Evolutionary conservation across 2,113 vertebrate species (phyloP).

Genomic region (Indicator indicator): DNA sequence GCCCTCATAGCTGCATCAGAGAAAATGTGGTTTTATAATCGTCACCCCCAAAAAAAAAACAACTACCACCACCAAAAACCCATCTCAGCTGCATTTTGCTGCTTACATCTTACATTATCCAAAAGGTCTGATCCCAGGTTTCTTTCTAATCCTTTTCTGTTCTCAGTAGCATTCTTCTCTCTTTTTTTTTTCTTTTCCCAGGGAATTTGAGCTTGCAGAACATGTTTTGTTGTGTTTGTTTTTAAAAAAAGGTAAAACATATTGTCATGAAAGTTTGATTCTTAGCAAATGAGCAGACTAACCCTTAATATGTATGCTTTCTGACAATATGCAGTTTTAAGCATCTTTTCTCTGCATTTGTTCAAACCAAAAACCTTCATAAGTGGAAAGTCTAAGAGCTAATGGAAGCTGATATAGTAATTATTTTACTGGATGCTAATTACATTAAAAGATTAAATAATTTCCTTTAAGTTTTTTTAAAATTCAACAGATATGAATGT

Average conservation of each 20-base stretch:
- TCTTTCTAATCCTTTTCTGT: background rate
- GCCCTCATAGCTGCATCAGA: background rate
- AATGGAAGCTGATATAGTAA: background rate
- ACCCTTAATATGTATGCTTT: background rate
- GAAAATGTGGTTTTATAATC: background rate
- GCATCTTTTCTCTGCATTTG: background rate
- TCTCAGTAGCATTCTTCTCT: background rate
- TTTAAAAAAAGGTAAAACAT: background rate
- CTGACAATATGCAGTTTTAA: background rate
- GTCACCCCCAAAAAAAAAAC: fast-evolving
- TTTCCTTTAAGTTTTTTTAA: conserved; percentile 6
- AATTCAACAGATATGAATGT: background rate
- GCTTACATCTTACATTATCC: background rate
- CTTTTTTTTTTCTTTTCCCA: background rate
- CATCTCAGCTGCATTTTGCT: background rate
- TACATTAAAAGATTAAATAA: conserved; percentile 45
- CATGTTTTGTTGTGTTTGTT: background rate
- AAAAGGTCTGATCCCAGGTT: background rate
- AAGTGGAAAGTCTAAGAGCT: conserved; percentile 34
- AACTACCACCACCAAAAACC: no score
- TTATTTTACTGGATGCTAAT: conserved; percentile 5
- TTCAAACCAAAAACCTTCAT: background rate
- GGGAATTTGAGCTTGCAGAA: background rate
- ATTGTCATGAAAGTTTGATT: background rate
- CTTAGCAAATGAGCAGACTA: background rate